These are phyloP conservation scores for Metopia argyrocephala DNA, from an alignment of 2,888 invertebrate genomes.

Conservation along the genomic window DNA sequence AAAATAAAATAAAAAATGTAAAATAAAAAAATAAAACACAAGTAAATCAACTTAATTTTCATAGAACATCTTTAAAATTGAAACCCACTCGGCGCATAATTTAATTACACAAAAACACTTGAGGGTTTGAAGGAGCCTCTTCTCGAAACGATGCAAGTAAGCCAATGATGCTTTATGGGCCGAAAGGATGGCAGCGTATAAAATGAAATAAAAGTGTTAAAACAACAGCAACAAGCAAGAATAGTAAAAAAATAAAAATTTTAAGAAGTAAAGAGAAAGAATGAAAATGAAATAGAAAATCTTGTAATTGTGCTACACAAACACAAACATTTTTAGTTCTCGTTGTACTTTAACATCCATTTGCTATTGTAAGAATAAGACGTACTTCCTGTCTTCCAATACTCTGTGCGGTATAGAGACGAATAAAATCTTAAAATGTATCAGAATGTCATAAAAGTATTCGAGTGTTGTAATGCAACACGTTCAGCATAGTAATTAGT, in stretches of 20 bases:
- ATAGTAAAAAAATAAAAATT: not conserved
- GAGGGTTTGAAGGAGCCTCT: conserved; percentile 57
- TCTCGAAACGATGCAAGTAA: conserved; percentile 29
- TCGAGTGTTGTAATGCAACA: conserved; percentile 63
- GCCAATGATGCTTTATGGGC: conserved; percentile 53
- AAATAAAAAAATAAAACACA: conserved; percentile 6
- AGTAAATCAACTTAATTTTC: conserved; percentile 55
- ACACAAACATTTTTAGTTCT: conserved; percentile 14
- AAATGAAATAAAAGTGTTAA: conserved; percentile 3
- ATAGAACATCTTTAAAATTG: conserved; percentile 51
- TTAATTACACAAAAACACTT: conserved; percentile 63
- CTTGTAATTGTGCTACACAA: conserved; percentile 37
- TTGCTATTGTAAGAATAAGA: not conserved
- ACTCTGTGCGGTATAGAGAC: not conserved
- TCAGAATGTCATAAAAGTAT: conserved; percentile 8
- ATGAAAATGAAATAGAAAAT: not conserved
- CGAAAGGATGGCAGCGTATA: conserved; percentile 31
- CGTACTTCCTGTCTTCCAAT: conserved; percentile 4
- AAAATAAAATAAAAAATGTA: not conserved
- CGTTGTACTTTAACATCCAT: no score
- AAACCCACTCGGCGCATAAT: conserved; percentile 62
- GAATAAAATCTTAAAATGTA: not conserved
- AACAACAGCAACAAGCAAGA: conserved; percentile 4
- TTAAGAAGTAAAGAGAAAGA: not conserved
- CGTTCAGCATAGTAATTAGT: conserved; percentile 63